A percentile compares a stretch with the other conserved stretches of the same genome.
Evolutionary conservation across 2,797 vertebrate species (phyloP).

Genomic region (Peromyscus aztecus): DNA sequence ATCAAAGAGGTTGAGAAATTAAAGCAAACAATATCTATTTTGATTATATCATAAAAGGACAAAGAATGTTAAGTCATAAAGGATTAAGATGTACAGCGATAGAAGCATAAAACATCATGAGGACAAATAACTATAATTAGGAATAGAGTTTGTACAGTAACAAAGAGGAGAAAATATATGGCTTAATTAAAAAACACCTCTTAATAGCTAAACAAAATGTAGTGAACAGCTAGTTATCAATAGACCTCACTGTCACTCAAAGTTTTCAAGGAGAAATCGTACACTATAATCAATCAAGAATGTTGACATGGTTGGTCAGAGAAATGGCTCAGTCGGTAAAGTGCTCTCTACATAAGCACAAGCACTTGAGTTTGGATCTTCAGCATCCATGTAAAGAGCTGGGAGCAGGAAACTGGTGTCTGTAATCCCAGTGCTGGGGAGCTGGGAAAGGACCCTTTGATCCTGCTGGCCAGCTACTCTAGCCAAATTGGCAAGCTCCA

Average conservation of each 20-base stretch:
- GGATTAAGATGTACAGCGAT: neutral
- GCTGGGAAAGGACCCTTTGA: neutral
- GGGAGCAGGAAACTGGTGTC: neutral
- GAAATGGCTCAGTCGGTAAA: neutral
- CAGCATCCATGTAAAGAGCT: neutral
- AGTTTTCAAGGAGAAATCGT: constrained; percentile 12
- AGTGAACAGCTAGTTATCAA: neutral
- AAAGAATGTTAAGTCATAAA: constrained; percentile 33
- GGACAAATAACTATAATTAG: neutral
- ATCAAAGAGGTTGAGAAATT: neutral
- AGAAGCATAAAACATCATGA: neutral
- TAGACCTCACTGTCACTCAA: neutral
- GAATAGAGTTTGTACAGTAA: constrained; percentile 11
- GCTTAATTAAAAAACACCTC: neutral
- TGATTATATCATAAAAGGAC: neutral
- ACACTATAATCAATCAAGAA: neutral
- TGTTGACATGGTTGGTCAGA: neutral
- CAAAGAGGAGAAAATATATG: neutral
- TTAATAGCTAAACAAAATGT: constrained; percentile 22
- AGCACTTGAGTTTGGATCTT: neutral
- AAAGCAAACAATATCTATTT: neutral
- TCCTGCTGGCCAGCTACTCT: neutral
- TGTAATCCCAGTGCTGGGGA: neutral
- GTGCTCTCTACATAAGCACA: neutral
- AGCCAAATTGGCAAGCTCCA: neutral